Conservation (phyloP, 2,797 vertebrate species). For the Notolabrus celidotus region DNA sequence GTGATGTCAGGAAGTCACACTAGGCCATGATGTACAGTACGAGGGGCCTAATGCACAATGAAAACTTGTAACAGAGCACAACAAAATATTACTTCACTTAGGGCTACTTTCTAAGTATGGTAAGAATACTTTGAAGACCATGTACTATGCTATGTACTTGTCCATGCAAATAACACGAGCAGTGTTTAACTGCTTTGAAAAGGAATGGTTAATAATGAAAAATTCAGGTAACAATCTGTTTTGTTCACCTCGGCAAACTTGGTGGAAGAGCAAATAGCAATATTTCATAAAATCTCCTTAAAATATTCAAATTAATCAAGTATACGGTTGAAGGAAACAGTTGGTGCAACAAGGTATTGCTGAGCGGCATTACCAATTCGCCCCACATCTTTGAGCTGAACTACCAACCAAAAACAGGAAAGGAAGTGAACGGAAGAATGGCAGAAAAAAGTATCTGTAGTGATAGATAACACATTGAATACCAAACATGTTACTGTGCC, state of each 20-base stretch:
- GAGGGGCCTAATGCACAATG: not conserved
- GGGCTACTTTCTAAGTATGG: no score
- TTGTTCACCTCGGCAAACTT: no score
- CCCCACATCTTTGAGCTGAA: not conserved
- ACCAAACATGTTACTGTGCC: not conserved
- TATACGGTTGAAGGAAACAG: not conserved
- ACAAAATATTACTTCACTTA: not conserved
- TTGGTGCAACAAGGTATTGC: not conserved
- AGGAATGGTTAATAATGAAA: not conserved
- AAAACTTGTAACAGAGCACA: not conserved
- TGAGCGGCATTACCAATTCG: not conserved
- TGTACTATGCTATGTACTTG: no score
- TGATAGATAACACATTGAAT: slow-evolving; percentile 58
- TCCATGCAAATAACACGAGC: not conserved
- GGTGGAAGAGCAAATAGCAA: no score
- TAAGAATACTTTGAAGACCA: no score
- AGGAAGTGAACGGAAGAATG: slow-evolving; percentile 27
- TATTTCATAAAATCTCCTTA: no score
- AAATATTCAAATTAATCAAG: not conserved
- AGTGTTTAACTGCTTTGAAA: not conserved
- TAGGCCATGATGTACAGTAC: not conserved
- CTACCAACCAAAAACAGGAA: slow-evolving; percentile 36
- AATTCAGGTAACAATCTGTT: not conserved
- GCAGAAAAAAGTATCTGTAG: slow-evolving; percentile 34
- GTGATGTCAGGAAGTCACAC: slow-evolving; percentile 59